Evolutionary conservation across 2,888 invertebrate genomes (phyloP), one percentile per base, ranked within the genome.

Genomic region (Volucella zonaria): DNA sequence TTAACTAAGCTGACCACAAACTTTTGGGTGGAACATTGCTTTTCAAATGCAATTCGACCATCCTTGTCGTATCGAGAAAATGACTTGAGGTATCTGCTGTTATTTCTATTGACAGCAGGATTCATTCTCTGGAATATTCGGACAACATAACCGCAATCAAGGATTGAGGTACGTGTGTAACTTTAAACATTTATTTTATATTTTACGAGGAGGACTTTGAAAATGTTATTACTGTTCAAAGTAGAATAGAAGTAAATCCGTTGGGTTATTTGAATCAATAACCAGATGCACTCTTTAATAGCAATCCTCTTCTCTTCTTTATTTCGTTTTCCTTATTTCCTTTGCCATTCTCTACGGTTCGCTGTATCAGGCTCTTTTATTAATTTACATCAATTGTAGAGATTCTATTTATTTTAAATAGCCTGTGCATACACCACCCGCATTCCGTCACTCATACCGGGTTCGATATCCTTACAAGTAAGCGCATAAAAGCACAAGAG

Each of bases 331-430:
- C 31, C 1, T 4, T 31, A 31, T 6, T 31, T 31, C 31, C 31
- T 0, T 31, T 58, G 38, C 43, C 23, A 18, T 8, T 23, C 18
- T 18, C 52, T 52, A 11, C 8, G 52, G 15, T 52, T 52, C 52
- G 15, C 11, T 31, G 23, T 59, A 38, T 74, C 31, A 61, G 8
- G 47, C 52, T 54, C 38, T 49, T 68, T 68, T 70, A 68, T 81
- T 81, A 70, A 68, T 75, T 75, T 66, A 70, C 76, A 76, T 76
- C 76, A 70, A 81, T 76, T 76, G 52, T 54, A 74, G 68, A 74
- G 54, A 81, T 59, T 68, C 74, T 80, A 75, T 81, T 81, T 81
- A 81, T 81, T 81, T 71, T 70, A 81, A 81, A 76, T 76, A 76
- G 81, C 70, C 76, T 66, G 70, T 70, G 54, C 59, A 64, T 81